Base-by-base conservation (phyloP, 2,113 vertebrate genomes). In the Heterochromis multidens region DNA sequence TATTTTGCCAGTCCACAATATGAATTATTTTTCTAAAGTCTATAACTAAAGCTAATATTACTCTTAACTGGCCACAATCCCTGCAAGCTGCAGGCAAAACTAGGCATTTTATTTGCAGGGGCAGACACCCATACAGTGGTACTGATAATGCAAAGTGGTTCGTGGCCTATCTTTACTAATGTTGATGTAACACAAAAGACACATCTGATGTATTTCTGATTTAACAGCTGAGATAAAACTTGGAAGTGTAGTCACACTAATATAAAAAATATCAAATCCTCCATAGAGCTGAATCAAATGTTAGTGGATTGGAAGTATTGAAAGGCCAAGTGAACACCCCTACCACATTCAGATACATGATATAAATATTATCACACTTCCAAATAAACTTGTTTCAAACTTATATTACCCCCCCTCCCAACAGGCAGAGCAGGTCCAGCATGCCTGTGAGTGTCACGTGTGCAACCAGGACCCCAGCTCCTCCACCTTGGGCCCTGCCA, bases 401-500 rank as follows among this genome's bases (percentile, higher is more conserved):
- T 14, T 84, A 37, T 87, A 52, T 88, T 8, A 35, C 90, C 67
- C 57, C 40, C 54, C 67, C 84, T 35, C 77, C 85, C 35, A n/a
- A n/a, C 80, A 99, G 98, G 94, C 95, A 88, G 97, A 98, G 65
- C 97, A 96, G 93, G 93, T 96, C 84, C 94, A 96, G 80, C 97
- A 97, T 85, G 95, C 97, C 84, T 99, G 98, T 82, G 98, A 99
- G 92, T 99, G 99, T 94, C 98, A 99, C 0, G 97, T 98, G 83
- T 99, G 99, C 94, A 99, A 97, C 93, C 98, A 99, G 89, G 98
- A 97, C 95, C 94, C 96, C 80, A 94, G 95, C 85, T 96, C 97
- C 93, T 95, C 96, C 78, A 94, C 97, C 74, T 96, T 97, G 83
- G 93, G 97, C 67, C 95, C 96, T 1, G 90, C 96, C 16, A 93